Evolutionary conservation across 2,113 vertebrate species (phyloP), one percentile per base, ranked within the genome.

Genomic region (Heterotis niloticus): DNA sequence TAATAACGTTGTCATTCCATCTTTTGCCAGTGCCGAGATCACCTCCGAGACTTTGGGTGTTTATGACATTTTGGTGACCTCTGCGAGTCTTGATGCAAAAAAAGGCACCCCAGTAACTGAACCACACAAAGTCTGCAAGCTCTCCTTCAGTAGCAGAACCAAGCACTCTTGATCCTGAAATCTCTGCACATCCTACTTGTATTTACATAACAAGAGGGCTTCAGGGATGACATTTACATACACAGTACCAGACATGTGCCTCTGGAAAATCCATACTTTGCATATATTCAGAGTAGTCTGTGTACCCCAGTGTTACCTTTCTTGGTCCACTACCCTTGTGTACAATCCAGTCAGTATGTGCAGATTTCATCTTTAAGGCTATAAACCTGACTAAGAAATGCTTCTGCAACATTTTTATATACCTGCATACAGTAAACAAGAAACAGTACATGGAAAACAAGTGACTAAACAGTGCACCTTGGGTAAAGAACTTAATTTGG

Each of bases 171-270:
- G 54, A 56, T 72, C 14, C 70, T 23, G 59, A 20, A 62, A 62
- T 62, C 59, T 20, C 23, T n/a, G 56, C 17, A 24, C 54, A 69
- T 26, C 54, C n/a, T 14, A 24, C 56, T 74, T 57, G 71, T 18
- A 74, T 74, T 74, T 74, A 74, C 71, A 74, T 11, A 59, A 52
- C 71, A 56, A 73, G 71, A 73, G 71, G 71, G 26, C 52, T 28
- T 74, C 56, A 26, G 54, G 24, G 54, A 29, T 59, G n/a, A 74
- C 54, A 11, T 74, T 74, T 74, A 74, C 71, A 29, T 74, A 29
- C 16, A 14, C 52, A n/a, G 16, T 24, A 7, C 71, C 71, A 20
- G 71, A 29, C 34, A 74, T 74, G 54, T 74, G 52, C 51, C 24
- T 74, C 71, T 57, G 24, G n/a, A 57, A 54, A 23, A 26, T 24